Evolutionary conservation across 2,113 vertebrate genomes (phyloP).

Genomic region (Tyrannus savana): DNA sequence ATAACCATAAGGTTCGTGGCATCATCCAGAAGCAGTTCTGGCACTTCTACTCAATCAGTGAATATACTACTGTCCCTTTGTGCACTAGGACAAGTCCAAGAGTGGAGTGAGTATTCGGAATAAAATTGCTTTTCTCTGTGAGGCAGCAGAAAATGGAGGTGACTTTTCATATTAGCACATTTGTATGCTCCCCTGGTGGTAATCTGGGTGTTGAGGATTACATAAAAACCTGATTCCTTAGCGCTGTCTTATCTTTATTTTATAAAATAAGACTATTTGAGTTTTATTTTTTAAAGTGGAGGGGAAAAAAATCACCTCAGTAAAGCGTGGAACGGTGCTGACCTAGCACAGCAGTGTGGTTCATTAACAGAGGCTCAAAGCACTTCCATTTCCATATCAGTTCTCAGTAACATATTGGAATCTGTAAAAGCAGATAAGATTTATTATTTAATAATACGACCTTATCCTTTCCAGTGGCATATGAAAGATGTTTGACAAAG

Average conservation of each 20-base stretch:
- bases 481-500: conserved; percentile 43
- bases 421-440: conserved; percentile 11
- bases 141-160: conserved; percentile 15
- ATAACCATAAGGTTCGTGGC: background rate
- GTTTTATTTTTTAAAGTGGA: background rate
- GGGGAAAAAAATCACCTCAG: background rate
- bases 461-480: background rate
- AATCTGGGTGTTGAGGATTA: background rate
- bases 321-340: background rate
- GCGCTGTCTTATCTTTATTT: background rate
- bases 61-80: background rate
- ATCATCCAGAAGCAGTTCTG: background rate
- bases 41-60: background rate
- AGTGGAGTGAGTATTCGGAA: conserved; percentile 15
- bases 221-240: background rate
- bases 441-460: conserved; percentile 39
- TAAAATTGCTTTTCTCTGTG: conserved; percentile 45
- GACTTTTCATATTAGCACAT: conserved; percentile 31
- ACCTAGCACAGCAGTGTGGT: background rate
- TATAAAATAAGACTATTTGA: background rate
- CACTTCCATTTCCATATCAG: conserved; percentile 5
- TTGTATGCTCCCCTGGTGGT: background rate
- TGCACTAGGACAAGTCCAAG: background rate
- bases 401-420: background rate
- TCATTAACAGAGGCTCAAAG: conserved; percentile 27